Conservation (phyloP, 2,797 vertebrate species). For the Mustela erminea region DNA sequence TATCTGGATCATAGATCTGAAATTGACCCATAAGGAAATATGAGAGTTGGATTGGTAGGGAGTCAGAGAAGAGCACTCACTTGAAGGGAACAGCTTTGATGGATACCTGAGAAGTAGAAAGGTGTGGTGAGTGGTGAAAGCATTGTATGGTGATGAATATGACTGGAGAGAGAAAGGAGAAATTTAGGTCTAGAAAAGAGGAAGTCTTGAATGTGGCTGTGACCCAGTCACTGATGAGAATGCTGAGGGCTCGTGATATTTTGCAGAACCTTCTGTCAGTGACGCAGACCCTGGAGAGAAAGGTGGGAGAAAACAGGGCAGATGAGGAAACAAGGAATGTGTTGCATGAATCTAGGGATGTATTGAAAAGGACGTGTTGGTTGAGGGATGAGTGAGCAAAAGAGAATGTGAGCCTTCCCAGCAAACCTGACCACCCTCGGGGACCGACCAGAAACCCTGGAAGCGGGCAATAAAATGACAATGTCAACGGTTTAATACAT, state of each 20-base stretch:
- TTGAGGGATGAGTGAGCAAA: not conserved
- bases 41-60: not conserved
- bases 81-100: not conserved
- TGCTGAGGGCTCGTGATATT: not conserved
- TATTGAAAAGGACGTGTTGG: not conserved
- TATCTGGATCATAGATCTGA: not conserved
- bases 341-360: not conserved
- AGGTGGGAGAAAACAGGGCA: not conserved
- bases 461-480: not conserved
- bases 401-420: not conserved
- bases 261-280: not conserved
- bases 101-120: not conserved
- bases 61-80: not conserved
- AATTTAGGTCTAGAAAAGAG: not conserved
- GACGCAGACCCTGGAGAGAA: not conserved
- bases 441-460: not conserved
- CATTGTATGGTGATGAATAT: not conserved
- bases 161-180: not conserved
- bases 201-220: not conserved
- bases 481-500: not conserved
- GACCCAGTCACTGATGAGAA: not conserved
- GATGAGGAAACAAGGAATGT: not conserved
- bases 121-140: rapidly evolving
- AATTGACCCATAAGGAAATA: not conserved
- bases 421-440: not conserved